These are phyloP conservation scores for Cherax quadricarinatus DNA, from an alignment of 1,140 invertebrate species.

Conservation along the genomic window DNA sequence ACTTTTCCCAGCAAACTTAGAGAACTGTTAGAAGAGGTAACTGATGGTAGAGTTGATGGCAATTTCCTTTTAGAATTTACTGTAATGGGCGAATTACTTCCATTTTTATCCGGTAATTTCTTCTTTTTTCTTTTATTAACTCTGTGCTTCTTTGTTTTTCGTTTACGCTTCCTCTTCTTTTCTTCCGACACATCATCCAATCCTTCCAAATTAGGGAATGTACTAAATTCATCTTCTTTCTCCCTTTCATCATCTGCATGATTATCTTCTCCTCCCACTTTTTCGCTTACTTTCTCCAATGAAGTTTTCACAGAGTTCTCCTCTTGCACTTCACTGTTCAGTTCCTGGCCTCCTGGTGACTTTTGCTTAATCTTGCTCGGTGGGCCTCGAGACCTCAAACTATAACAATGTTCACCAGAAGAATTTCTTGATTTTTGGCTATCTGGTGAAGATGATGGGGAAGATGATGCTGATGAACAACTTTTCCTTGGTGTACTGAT, in stretches of 20 bases:
- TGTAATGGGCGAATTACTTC: slow-evolving; percentile 21
- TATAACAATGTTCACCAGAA: slow-evolving; percentile 70
- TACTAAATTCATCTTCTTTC: slow-evolving; percentile 55
- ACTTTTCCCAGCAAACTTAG: neutral
- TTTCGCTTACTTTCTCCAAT: slow-evolving; percentile 34
- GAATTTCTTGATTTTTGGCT: slow-evolving; percentile 39
- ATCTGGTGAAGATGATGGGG: slow-evolving; percentile 45
- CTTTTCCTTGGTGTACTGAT: neutral
- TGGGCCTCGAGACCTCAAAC: slow-evolving; percentile 71
- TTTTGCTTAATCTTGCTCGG: slow-evolving; percentile 40
- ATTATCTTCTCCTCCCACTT: slow-evolving; percentile 49
- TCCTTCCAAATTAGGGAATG: neutral
- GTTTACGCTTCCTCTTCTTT: slow-evolving; percentile 64
- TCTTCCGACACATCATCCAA: slow-evolving; percentile 20
- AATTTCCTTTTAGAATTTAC: neutral
- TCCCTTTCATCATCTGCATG: slow-evolving; percentile 65
- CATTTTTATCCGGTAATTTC: slow-evolving; percentile 35
- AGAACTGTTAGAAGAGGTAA: neutral
- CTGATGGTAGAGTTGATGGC: neutral
- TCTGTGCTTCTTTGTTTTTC: slow-evolving; percentile 55
- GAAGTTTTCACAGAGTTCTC: slow-evolving; percentile 21
- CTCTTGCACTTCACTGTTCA: slow-evolving; percentile 9
- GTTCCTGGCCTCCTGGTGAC: slow-evolving; percentile 1
- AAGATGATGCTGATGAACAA: slow-evolving; percentile 32
- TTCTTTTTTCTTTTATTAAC: slow-evolving; percentile 66